These are phyloP conservation scores for Delphinus delphis DNA, from an alignment of 2,113 vertebrate species.

Conservation along the genomic window DNA sequence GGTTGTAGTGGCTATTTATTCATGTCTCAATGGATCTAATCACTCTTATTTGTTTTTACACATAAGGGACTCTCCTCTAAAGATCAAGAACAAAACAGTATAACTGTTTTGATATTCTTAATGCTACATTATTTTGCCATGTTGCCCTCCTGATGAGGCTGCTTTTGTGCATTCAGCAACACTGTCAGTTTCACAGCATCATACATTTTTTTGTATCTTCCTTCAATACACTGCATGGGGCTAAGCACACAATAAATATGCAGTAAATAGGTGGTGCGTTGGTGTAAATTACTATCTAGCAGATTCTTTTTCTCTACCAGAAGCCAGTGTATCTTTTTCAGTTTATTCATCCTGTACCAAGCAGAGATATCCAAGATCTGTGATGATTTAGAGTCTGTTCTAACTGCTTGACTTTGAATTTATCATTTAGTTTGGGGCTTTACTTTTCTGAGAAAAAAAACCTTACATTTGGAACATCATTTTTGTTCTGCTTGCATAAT, in stretches of 20 bases:
- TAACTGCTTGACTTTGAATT: slow-evolving; percentile 57
- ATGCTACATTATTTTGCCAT: not conserved
- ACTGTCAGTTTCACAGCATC: not conserved
- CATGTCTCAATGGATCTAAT: not conserved
- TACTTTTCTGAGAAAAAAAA: not conserved
- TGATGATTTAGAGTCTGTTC: slow-evolving; percentile 42
- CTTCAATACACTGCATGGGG: not conserved
- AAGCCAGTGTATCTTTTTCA: slow-evolving; percentile 16
- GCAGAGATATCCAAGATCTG: slow-evolving; percentile 19
- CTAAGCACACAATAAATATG: not conserved
- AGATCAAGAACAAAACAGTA: not conserved
- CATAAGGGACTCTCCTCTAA: not conserved
- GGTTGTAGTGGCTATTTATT: not conserved
- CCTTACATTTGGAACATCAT: slow-evolving; percentile 39
- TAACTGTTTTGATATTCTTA: not conserved
- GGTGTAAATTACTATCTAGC: slow-evolving; percentile 13
- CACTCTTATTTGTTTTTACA: not conserved
- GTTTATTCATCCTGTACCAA: slow-evolving; percentile 17
- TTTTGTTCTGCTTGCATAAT: slow-evolving; percentile 61
- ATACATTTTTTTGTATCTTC: not conserved
- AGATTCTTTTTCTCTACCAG: slow-evolving; percentile 32
- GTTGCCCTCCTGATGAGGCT: not conserved
- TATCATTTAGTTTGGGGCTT: slow-evolving; percentile 57
- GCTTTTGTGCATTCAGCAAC: not conserved
- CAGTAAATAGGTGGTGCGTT: slow-evolving; percentile 9